phyloP scores from a whole-genome alignment of 1,140 invertebrate species.

The Leguminivora glycinivorella region DNA sequence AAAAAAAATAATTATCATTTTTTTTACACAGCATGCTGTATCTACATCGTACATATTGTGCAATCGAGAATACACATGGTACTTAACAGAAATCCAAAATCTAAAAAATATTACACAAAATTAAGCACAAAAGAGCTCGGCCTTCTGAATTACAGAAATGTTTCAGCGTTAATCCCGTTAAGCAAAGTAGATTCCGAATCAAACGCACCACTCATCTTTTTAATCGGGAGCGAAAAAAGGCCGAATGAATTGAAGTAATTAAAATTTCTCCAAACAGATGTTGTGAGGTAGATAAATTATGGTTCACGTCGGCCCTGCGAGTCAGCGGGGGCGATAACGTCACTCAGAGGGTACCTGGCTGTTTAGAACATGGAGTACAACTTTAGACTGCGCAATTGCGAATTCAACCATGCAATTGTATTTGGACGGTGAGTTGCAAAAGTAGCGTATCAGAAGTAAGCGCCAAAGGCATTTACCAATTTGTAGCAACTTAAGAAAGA shows the following conservation, averaged over 20 bases:
- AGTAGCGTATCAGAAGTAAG: no score
- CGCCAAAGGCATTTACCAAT: no score
- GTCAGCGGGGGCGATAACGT: slow-evolving; percentile 59
- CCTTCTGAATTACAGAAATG: no score
- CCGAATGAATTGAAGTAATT: slow-evolving; percentile 58
- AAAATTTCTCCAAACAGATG: slow-evolving; percentile 59
- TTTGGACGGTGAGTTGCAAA: no score
- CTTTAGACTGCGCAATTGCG: not conserved
- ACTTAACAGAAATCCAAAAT: not conserved
- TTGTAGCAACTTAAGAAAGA: no score
- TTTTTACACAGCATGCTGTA: no score
- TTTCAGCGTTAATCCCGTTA: not conserved
- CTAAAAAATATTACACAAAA: no score
- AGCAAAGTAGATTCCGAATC: not conserved
- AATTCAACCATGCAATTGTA: no score
- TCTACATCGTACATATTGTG: no score
- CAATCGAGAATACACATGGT: no score
- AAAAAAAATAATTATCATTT: no score
- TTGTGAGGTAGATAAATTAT: slow-evolving; percentile 56
- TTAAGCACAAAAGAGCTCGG: no score
- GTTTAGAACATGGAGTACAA: not conserved
- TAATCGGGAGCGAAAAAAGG: slow-evolving; percentile 41
- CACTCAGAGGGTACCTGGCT: slow-evolving; percentile 56
- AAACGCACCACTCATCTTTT: slow-evolving; percentile 20
- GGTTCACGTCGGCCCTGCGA: slow-evolving; percentile 47